Percentiles rank a stretch among this genome's conserved stretches.
These are phyloP conservation scores for Malacoctenus gilli DNA, from an alignment of 2,797 vertebrate species.

Conservation along the genomic window DNA sequence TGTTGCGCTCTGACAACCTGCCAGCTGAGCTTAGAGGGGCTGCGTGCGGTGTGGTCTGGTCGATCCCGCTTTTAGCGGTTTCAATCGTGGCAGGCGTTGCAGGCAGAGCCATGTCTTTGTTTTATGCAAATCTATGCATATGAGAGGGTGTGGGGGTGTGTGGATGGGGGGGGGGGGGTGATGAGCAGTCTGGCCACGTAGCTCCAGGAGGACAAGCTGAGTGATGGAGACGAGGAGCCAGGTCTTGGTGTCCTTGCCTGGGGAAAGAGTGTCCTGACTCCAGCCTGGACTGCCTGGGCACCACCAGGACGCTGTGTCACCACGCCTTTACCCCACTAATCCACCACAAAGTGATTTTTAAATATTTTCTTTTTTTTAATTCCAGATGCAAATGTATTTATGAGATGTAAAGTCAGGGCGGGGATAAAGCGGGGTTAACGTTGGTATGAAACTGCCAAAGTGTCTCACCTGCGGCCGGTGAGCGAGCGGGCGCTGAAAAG, in stretches of 20 bases:
- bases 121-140: slow-evolving; percentile 79
- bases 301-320: slow-evolving; percentile 50
- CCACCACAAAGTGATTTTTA: slow-evolving; percentile 19
- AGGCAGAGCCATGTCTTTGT: slow-evolving; percentile 71
- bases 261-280: slow-evolving; percentile 74
- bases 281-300: slow-evolving; percentile 52
- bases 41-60: slow-evolving; percentile 45
- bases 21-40: slow-evolving; percentile 54
- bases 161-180: slow-evolving; percentile 30
- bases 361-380: no score
- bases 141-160: slow-evolving; percentile 36
- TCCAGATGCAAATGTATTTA: slow-evolving; percentile 37
- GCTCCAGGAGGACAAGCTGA: slow-evolving; percentile 75
- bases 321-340: not conserved
- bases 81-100: slow-evolving; percentile 36
- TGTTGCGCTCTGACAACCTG: slow-evolving; percentile 61
- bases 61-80: slow-evolving; percentile 40
- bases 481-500: slow-evolving; percentile 31
- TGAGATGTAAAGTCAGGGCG: slow-evolving; percentile 24
- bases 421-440: slow-evolving; percentile 48
- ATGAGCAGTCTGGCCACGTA: slow-evolving; percentile 79
- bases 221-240: slow-evolving; percentile 77
- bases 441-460: slow-evolving; percentile 36
- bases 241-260: slow-evolving; percentile 78
- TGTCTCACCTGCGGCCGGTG: slow-evolving; percentile 38